Conservation (phyloP, 2,888 invertebrate species). For the Rosalia funebris region DNA sequence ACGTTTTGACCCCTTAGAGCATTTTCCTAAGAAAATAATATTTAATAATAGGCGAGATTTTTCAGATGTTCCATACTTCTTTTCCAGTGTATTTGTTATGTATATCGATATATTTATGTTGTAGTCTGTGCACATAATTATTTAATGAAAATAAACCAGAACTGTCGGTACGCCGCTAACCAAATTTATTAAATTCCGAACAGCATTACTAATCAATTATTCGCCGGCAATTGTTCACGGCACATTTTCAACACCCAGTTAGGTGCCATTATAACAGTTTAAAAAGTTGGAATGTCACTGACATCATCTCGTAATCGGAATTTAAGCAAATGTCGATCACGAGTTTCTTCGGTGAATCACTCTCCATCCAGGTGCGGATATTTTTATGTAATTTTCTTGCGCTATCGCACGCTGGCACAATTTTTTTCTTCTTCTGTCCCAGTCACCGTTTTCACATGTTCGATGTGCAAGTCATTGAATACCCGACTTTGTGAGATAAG, state of each 20-base stretch:
- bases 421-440: background rate
- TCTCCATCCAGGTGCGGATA: conserved; percentile 19
- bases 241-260: background rate
- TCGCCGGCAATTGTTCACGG: background rate
- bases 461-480: no score
- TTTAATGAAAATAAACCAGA: no score
- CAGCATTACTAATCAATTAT: background rate
- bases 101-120: no score
- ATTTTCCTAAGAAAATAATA: no score
- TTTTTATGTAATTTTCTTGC: conserved; percentile 12
- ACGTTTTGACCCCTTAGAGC: no score
- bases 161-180: no score
- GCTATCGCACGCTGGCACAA: conserved; percentile 14
- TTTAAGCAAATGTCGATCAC: conserved; percentile 18
- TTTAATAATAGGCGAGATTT: no score
- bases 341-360: conserved; percentile 25
- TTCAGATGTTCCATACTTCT: no score
- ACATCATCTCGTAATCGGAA: conserved; percentile 18
- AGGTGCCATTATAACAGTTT: background rate
- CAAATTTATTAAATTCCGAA: background rate
- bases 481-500: no score
- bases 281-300: conserved; percentile 18
- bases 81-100: no score
- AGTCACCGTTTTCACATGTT: background rate
- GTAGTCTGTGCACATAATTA: no score